Evolutionary conservation across 2,113 vertebrate genomes (phyloP).

Genomic region (Semicossyphus pulcher): DNA sequence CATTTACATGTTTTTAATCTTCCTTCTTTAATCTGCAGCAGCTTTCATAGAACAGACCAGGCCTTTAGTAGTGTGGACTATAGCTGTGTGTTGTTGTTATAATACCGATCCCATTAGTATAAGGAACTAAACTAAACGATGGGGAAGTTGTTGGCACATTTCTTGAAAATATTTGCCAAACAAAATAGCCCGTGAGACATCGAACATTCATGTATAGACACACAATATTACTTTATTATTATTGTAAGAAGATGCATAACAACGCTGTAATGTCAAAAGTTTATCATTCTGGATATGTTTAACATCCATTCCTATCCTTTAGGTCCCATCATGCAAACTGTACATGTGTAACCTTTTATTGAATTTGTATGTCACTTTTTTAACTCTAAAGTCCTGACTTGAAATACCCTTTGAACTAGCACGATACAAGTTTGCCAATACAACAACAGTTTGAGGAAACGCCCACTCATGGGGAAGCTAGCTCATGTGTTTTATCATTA

Average conservation of each 20-base stretch:
- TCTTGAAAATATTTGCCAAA: too few species aligned
- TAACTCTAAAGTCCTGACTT: not conserved
- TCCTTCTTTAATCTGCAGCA: too few species aligned
- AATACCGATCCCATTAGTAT: not conserved
- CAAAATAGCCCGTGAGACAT: too few species aligned
- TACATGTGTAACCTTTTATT: not conserved
- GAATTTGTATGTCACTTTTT: not conserved
- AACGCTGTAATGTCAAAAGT: not conserved
- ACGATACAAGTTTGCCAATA: not conserved
- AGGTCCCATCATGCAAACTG: not conserved
- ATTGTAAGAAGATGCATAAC: not conserved
- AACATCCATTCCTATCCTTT: not conserved
- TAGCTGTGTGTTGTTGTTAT: not conserved
- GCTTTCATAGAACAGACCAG: too few species aligned
- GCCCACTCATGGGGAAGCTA: slow-evolving; percentile 21
- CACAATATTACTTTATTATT: not conserved
- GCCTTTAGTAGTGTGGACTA: not conserved
- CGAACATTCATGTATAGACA: too few species aligned
- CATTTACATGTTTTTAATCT: slow-evolving; percentile 43
- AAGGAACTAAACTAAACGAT: not conserved
- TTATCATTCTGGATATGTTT: not conserved
- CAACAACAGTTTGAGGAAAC: slow-evolving; percentile 6
- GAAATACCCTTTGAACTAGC: slow-evolving; percentile 8
- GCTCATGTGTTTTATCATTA: slow-evolving; percentile 3
- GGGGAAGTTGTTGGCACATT: too few species aligned